These are phyloP conservation scores for Pteromalus puparum DNA, from an alignment of 1,140 invertebrate species.

Conservation along the genomic window DNA sequence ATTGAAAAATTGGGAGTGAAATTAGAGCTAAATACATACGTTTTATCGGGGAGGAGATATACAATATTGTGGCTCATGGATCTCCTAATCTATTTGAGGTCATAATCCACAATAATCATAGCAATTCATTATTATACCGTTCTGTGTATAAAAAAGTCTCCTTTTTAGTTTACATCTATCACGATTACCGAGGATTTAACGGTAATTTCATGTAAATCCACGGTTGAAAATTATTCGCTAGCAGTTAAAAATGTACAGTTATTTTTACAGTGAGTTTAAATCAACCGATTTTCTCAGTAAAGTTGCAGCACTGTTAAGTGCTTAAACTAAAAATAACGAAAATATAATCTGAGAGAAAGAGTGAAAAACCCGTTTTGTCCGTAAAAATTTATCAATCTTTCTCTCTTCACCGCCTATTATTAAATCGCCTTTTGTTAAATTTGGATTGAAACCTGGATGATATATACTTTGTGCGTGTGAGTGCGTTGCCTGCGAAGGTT, in stretches of 20 bases:
- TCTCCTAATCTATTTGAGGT: conserved; percentile 16
- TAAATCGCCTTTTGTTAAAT: conserved; percentile 43
- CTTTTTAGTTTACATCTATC: conserved; percentile 27
- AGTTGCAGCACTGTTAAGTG: conserved; percentile 10
- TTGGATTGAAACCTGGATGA: conserved; percentile 60
- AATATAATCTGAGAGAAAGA: not conserved
- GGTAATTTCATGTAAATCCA: conserved; percentile 40
- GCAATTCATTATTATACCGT: conserved; percentile 3
- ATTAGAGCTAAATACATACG: conserved; percentile 6
- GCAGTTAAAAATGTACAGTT: conserved; percentile 40
- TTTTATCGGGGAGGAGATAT: conserved; percentile 24
- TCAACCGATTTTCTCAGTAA: not conserved
- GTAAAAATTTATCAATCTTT: not conserved
- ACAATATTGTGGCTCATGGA: conserved; percentile 27
- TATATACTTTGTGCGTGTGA: conserved; percentile 96
- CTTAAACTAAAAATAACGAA: conserved; percentile 7
- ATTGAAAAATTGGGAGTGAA: conserved; percentile 39
- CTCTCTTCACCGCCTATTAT: conserved; percentile 21
- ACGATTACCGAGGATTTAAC: not conserved
- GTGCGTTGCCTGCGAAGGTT: conserved; percentile 85
- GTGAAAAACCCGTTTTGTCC: not conserved
- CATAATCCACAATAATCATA: conserved; percentile 38
- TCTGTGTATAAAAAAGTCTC: conserved; percentile 14
- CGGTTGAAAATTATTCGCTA: not conserved
- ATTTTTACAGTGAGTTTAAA: not conserved